Conservation (phyloP, 64 coral and sea anemone genomes). For the Anthopleura sola region DNA sequence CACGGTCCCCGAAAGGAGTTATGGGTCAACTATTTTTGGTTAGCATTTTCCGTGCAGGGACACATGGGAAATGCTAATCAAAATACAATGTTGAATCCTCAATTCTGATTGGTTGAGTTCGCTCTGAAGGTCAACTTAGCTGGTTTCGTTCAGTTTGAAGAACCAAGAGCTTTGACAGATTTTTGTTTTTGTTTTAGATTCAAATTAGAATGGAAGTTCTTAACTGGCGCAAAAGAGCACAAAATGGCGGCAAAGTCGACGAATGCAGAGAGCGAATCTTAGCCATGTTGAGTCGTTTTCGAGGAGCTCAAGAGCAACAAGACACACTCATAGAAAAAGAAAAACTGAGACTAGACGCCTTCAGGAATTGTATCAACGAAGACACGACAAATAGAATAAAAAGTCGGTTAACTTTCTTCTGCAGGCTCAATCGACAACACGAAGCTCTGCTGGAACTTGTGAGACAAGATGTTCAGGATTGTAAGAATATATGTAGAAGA, state of each 20-base stretch:
- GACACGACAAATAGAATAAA: slow-evolving; percentile 94
- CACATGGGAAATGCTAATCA: too few relatives aligned
- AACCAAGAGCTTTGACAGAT: neutral
- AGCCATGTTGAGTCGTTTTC: slow-evolving; percentile 68
- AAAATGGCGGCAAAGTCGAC: slow-evolving; percentile 59
- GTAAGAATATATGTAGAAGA: slow-evolving; percentile 88
- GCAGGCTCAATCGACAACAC: slow-evolving; percentile 72
- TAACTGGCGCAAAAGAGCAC: slow-evolving; percentile 72
- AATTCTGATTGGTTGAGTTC: too few relatives aligned
- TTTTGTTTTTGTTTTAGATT: slow-evolving; percentile 17
- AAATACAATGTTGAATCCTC: too few relatives aligned
- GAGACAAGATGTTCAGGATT: slow-evolving; percentile 87
- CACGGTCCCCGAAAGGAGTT: too few relatives aligned
- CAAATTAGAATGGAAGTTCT: slow-evolving; percentile 92
- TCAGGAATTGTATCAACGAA: slow-evolving; percentile 96
- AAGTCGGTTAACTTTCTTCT: slow-evolving; percentile 87
- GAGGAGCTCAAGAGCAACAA: slow-evolving; percentile 80
- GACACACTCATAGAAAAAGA: slow-evolving; percentile 91
- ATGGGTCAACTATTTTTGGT: too few relatives aligned
- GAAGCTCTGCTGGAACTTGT: slow-evolving; percentile 83
- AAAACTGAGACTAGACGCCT: slow-evolving; percentile 85
- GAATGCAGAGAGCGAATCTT: slow-evolving; percentile 87
- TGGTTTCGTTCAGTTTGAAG: neutral
- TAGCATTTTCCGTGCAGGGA: too few relatives aligned
- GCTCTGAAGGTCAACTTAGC: too few relatives aligned